A percentile compares a stretch with the other conserved stretches of the same genome.
phyloP scores from a whole-genome alignment of 2,888 invertebrate species.

The Sphaerophoria rueppellii region DNA sequence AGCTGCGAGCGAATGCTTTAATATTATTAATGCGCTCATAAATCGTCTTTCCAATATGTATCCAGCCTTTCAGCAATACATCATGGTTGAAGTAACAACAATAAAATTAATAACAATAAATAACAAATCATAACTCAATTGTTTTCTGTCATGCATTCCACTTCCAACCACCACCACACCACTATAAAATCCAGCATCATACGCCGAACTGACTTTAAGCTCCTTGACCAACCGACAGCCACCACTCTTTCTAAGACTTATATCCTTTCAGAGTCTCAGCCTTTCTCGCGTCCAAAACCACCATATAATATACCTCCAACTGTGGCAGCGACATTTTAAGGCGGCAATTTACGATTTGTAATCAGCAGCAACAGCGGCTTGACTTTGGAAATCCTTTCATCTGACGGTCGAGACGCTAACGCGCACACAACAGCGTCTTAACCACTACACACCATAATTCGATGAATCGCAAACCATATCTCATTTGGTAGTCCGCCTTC shows the following conservation, averaged over 20 bases:
- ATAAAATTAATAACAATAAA: constrained; percentile 58
- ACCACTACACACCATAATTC: constrained; percentile 66
- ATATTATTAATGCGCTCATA: constrained; percentile 29
- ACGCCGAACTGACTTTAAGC: no score
- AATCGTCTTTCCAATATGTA: constrained; percentile 26
- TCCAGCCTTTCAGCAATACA: constrained; percentile 54
- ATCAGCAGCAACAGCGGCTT: constrained; percentile 72
- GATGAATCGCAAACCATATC: constrained; percentile 67
- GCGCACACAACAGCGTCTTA: constrained; percentile 67
- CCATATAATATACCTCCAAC: constrained; percentile 63
- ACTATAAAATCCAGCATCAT: no score
- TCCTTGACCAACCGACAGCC: constrained; percentile 21
- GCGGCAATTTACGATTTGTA: constrained; percentile 82
- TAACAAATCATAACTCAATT: constrained; percentile 68
- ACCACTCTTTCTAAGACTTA: constrained; percentile 22
- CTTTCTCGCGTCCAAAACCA: background rate
- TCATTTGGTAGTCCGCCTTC: constrained; percentile 62
- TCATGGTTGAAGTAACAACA: constrained; percentile 43
- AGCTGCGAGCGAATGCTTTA: background rate
- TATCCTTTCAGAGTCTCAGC: background rate
- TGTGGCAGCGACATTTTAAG: constrained; percentile 80
- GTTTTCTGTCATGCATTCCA: constrained; percentile 47
- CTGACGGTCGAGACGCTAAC: constrained; percentile 59
- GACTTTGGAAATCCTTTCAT: constrained; percentile 65
- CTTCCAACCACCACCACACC: constrained; percentile 30